A percentile compares a stretch with the other conserved stretches of the same genome.
These are phyloP conservation scores for Notarius quadriscutis DNA, from an alignment of 2,113 vertebrate genomes.

Conservation along the genomic window DNA sequence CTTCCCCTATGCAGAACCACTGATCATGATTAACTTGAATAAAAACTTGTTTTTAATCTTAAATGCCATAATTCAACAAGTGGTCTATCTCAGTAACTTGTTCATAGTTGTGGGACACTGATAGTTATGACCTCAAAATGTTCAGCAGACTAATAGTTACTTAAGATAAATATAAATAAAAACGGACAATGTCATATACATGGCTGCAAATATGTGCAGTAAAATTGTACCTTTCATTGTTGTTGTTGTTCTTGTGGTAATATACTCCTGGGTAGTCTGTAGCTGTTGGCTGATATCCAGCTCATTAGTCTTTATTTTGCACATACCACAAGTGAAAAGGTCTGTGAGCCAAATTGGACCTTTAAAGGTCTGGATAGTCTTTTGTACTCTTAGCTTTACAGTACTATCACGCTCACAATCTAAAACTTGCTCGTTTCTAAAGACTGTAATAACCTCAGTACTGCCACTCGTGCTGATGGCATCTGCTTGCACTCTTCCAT, in stretches of 20 bases:
- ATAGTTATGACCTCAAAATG: not conserved
- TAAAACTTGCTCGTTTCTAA: slow-evolving; percentile 21
- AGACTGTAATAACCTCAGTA: slow-evolving; percentile 40
- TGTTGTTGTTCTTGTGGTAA: slow-evolving; percentile 12
- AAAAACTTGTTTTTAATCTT: not conserved
- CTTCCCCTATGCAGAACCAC: not conserved
- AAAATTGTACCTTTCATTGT: slow-evolving; percentile 1
- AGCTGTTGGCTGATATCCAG: slow-evolving; percentile 38
- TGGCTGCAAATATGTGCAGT: not conserved
- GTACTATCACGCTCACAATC: slow-evolving; percentile 35
- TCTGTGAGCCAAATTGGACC: slow-evolving; percentile 39
- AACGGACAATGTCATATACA: not conserved
- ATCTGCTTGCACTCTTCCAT: not conserved
- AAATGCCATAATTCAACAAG: not conserved
- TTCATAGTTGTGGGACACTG: not conserved
- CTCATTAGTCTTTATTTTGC: slow-evolving; percentile 26
- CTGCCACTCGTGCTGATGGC: slow-evolving; percentile 23
- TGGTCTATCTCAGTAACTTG: not conserved
- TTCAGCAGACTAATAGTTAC: not conserved
- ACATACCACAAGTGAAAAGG: slow-evolving; percentile 30
- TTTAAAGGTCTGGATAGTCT: slow-evolving; percentile 39
- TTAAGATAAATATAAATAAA: not conserved
- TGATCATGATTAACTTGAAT: not conserved
- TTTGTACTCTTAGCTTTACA: slow-evolving; percentile 23
- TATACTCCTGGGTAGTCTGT: slow-evolving; percentile 19